phyloP scores from a whole-genome alignment of 2,888 invertebrate genomes.

The Paralinhomoeus sp. region DNA sequence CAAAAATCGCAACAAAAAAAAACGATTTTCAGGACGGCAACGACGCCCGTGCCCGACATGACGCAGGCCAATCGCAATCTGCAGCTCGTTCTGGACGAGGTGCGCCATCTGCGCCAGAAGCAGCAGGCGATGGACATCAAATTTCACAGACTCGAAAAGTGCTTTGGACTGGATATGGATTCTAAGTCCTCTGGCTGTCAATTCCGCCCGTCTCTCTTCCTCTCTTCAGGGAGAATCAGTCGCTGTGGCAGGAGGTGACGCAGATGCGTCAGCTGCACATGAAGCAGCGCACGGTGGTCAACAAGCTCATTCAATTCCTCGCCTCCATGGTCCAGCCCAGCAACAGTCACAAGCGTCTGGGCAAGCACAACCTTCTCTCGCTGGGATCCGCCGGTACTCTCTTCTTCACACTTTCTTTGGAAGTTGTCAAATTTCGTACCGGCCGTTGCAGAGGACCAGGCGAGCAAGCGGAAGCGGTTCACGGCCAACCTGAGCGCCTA shows the following conservation, averaged over 20 bases:
- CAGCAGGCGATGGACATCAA: conserved; percentile 21
- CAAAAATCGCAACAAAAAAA: neutral
- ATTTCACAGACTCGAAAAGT: too few relatives aligned
- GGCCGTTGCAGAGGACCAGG: too few relatives aligned
- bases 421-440: too few relatives aligned
- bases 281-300: conserved; percentile 31
- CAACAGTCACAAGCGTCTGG: conserved; percentile 15
- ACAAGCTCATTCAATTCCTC: conserved; percentile 29
- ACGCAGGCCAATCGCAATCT: neutral
- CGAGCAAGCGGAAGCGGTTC: too few relatives aligned
- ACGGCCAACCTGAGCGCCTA: too few relatives aligned
- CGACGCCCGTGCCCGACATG: neutral
- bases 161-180: too few relatives aligned
- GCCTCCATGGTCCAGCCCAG: conserved; percentile 26
- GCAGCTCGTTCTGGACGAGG: conserved; percentile 21
- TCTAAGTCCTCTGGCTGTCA: too few relatives aligned
- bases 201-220: too few relatives aligned
- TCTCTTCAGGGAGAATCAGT: conserved; percentile 30
- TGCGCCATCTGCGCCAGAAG: conserved; percentile 20
- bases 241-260: conserved; percentile 31
- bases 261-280: conserved; percentile 28
- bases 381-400: too few relatives aligned
- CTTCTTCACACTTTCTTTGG: too few relatives aligned
- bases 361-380: conserved; percentile 21
- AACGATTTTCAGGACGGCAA: neutral